phyloP scores from a whole-genome alignment of 2,113 vertebrate species.

The Hippocampus zosterae region DNA sequence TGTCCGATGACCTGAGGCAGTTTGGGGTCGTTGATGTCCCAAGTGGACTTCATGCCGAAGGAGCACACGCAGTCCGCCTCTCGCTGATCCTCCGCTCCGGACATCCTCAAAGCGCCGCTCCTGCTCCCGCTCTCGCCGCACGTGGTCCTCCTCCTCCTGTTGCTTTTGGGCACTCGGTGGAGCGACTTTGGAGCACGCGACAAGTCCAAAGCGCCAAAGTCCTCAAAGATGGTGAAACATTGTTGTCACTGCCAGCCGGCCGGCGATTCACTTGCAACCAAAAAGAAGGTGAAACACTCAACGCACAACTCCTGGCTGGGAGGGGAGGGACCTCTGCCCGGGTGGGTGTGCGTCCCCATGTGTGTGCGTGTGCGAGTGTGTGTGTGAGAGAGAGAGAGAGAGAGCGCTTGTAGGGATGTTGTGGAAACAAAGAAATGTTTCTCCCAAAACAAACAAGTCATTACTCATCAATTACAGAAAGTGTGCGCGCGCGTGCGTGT shows the following conservation, averaged over 20 bases:
- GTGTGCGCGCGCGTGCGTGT: background rate
- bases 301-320: background rate
- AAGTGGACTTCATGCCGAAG: conserved; percentile 83
- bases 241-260: background rate
- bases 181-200: background rate
- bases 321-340: background rate
- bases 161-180: background rate
- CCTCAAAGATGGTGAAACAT: background rate
- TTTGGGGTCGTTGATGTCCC: conserved; percentile 96
- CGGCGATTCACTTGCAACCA: conserved; percentile 35
- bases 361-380: background rate
- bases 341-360: background rate
- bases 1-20: conserved; percentile 81
- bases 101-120: conserved; percentile 52
- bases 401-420: conserved; percentile 28
- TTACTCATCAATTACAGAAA: conserved; percentile 57
- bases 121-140: background rate
- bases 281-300: conserved; percentile 19
- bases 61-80: conserved; percentile 48
- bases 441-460: conserved; percentile 63
- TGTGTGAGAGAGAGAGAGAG: background rate
- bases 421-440: conserved; percentile 51
- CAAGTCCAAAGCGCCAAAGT: background rate
- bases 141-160: too few relatives aligned
- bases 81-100: conserved; percentile 67